Base-by-base conservation (phyloP, 2,113 vertebrate species). In the Spilogale gracilis region DNA sequence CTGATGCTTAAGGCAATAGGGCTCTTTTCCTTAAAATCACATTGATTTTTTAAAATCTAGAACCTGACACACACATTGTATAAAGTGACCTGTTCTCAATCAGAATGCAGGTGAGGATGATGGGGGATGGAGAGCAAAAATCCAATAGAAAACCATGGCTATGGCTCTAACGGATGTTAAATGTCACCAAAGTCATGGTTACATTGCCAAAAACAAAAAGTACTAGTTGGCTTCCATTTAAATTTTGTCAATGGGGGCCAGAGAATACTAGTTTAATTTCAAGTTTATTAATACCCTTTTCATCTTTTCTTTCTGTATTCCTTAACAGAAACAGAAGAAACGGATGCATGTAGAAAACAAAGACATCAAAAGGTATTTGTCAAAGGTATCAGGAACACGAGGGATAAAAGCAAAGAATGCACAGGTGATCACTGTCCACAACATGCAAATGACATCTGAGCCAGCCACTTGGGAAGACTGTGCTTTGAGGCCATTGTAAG, bases 241-340 rank as follows among this genome's bases (percentile, higher is more conserved):
- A 3, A 58, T 73, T 92, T 32, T 56, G 45, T 95, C 27, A 60
- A 5, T 0, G 18, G 73, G 60, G n/a, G 16, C n/a, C 52, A 73
- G 50, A 76, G 89, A 63, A 50, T 80, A 69, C 60, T 76, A 48
- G 84, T 81, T 67, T 81, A 92, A 87, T 82, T 95, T 71, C 60
- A 89, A 76, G 0, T 63, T 90, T 69, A 78, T 91, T 73, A 89
- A 79, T n/a, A 93, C 63, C 67, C 83, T 90, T 94, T 82, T 89
- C 83, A 92, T 50, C 63, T 92, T 71, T 69, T 56, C 56, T 52
- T 74, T 63, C 0, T 89, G 60, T 63, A 65, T 21, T 92, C 50
- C 67, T 63, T 52, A 80, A 65, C 45, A 38, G 45, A 94, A 94
- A 9, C 79, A 81, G 73, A 92, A 90, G 9, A 21, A 56, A 80